Evolutionary conservation across 2,113 vertebrate species (phyloP), one percentile per base, ranked within the genome.

Genomic region (Phalacrocorax pelagicus): DNA sequence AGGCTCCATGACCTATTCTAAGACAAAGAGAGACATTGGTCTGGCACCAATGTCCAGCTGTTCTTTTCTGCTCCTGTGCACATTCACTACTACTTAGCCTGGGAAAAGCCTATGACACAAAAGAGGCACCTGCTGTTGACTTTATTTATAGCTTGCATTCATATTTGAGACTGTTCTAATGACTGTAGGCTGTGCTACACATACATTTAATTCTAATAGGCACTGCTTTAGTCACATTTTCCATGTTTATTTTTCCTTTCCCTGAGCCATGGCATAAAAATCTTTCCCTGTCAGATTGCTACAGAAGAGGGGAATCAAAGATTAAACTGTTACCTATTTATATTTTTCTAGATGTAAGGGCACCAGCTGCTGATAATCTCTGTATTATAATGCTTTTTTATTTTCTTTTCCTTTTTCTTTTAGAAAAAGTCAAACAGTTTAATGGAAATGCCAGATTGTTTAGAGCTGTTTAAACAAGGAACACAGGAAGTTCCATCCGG

Each of bases 241-340:
- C 59, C 85, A 77, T 92, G 62, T 82, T 93, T 77, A 79, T 52
- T 79, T 71, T 92, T 72, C 84, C 73, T 91, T 91, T 95, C 73
- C 86, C 91, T 92, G 94, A 95, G 94, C 88, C 62, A 32, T 10
- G 40, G 69, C 86, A 63, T 51, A 93, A 63, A 87, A 67, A 54
- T 36, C 42, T 74, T 90, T 82, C 81, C 89, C 81, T 73, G 62
- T 91, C 66, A 82, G 26, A 89, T 54, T 80, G 65, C 61, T 42
- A 77, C 34, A 72, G 49, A 32, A 55, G 29, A 92, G 44, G 42
- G 54, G 57, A 92, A 87, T 24, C 69, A 62, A 81, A 55, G 59
- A 58, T 58, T 8, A 88, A 88, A 80, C 55, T 81, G 51, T 36
- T 73, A 67, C 6, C 72, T 75, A 47, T 42, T 80, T 73, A 15